These are phyloP conservation scores for Agrochola lota DNA, from an alignment of 2,888 invertebrate genomes.

Conservation along the genomic window DNA sequence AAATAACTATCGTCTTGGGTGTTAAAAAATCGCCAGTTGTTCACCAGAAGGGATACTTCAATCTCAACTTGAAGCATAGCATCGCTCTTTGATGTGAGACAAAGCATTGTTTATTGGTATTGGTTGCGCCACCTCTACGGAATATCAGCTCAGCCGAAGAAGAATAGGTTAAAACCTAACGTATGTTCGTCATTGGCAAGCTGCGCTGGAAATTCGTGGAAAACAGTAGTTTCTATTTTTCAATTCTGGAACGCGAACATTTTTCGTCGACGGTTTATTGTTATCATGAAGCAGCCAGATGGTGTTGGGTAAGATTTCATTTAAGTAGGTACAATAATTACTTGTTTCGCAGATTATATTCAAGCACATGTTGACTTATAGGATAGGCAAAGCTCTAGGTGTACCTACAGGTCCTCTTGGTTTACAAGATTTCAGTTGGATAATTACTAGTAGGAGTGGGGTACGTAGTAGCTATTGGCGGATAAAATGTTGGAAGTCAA, in stretches of 20 bases:
- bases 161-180: constrained; percentile 76
- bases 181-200: constrained; percentile 67
- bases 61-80: constrained; percentile 75
- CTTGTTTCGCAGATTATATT: constrained; percentile 17
- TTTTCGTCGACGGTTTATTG: constrained; percentile 62
- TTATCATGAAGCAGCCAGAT: constrained; percentile 53
- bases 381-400: background rate
- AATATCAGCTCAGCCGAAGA: constrained; percentile 71
- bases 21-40: constrained; percentile 64
- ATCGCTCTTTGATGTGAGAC: constrained; percentile 83
- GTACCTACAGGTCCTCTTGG: background rate
- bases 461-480: background rate
- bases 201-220: constrained; percentile 58
- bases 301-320: constrained; percentile 47
- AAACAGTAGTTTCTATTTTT: constrained; percentile 60
- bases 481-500: background rate
- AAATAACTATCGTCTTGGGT: constrained; percentile 57
- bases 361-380: constrained; percentile 5
- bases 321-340: constrained; percentile 41
- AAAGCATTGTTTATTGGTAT: constrained; percentile 84
- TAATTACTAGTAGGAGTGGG: background rate
- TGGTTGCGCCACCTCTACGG: constrained; percentile 77
- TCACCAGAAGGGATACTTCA: constrained; percentile 81
- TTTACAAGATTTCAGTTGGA: background rate
- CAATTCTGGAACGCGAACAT: constrained; percentile 57